Percentiles rank a stretch among this genome's conserved stretches.
Evolutionary conservation across 2,797 vertebrate species (phyloP).

Genomic region (Carapus acus): DNA sequence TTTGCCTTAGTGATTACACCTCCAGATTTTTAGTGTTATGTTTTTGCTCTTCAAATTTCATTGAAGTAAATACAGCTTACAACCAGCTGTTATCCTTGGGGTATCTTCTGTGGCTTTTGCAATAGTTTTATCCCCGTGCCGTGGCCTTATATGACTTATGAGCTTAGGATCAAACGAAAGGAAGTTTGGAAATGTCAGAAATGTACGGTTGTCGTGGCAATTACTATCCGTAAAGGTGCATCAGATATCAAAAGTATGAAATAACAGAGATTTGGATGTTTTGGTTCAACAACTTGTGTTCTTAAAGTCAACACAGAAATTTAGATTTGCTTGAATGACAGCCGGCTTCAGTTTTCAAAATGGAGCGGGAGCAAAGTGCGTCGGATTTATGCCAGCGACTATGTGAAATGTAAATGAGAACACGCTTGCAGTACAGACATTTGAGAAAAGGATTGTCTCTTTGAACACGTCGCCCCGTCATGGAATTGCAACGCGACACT

Average conservation of each 20-base stretch:
- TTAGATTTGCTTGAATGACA: conserved; percentile 53
- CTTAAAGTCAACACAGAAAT: conserved; percentile 61
- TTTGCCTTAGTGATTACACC: conserved; percentile 7
- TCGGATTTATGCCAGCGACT: conserved; percentile 57
- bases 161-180: conserved; percentile 68
- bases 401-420: conserved; percentile 71
- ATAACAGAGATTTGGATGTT: conserved; percentile 50
- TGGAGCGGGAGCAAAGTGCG: conserved; percentile 34
- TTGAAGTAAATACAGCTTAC: conserved; percentile 13
- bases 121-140: conserved; percentile 14
- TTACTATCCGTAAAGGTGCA: conserved; percentile 71
- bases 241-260: conserved; percentile 66
- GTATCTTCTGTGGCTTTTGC: neutral
- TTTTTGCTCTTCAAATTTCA: neutral
- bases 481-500: conserved; percentile 68
- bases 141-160: conserved; percentile 54
- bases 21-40: no score
- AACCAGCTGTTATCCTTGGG: conserved; percentile 5
- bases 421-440: conserved; percentile 52
- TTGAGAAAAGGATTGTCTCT: conserved; percentile 64
- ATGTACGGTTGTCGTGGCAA: conserved; percentile 71
- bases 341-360: conserved; percentile 58
- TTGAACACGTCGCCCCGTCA: conserved; percentile 61
- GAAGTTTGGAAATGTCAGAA: conserved; percentile 65
- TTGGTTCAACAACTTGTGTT: conserved; percentile 62